Base-by-base conservation (phyloP, 2,888 invertebrate species). In the Athalia rosae region DNA sequence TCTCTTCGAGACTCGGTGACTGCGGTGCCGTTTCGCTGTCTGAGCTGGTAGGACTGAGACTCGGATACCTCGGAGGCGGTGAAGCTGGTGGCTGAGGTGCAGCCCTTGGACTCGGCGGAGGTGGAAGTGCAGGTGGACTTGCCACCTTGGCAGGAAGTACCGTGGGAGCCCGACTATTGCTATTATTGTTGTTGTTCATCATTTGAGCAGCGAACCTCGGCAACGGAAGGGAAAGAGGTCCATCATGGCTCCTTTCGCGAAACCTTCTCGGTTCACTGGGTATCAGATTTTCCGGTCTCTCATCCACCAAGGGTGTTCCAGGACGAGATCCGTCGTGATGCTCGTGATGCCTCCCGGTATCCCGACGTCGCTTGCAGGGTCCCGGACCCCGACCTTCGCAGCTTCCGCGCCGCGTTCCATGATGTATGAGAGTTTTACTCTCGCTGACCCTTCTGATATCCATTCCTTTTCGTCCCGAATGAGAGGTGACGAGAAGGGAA, bases 151-250 rank as follows among this genome's bases (percentile, higher is more conserved):
- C 81, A 6, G 87, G 82, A 41, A 81, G 77, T 48, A 78, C 79
- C 56, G 81, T 78, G 61, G 80, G 61, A 59, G 15, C 73, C 83
- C 76, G 83, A 78, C 81, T 85, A 80, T 81, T 84, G 76, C 79
- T 84, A 79, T 85, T 85, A 85, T 86, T 91, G 84, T 85, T 85
- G 81, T 85, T 88, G 81, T 89, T 89, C 82, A 90, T 81, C 89
- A 95, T 92, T 87, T 93, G 93, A 78, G 94, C 93, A 15, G 97
- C 98, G 89, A 98, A 98, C 90, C 95, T 95, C 59, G 98, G 98
- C 84, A 98, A 91, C 41, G 98, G 97, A 85, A 98, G 91, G 85
- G 95, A 95, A 90, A 97, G 92, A 50, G 97, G 95, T 11, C 94
- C 93, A 79, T 90, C 92, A 88, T 90, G 92, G 92, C 92, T 88